Percentiles rank a stretch among this genome's conserved stretches.
Conservation (phyloP, 2,797 vertebrate genomes). For the Labeo calbasu region DNA sequence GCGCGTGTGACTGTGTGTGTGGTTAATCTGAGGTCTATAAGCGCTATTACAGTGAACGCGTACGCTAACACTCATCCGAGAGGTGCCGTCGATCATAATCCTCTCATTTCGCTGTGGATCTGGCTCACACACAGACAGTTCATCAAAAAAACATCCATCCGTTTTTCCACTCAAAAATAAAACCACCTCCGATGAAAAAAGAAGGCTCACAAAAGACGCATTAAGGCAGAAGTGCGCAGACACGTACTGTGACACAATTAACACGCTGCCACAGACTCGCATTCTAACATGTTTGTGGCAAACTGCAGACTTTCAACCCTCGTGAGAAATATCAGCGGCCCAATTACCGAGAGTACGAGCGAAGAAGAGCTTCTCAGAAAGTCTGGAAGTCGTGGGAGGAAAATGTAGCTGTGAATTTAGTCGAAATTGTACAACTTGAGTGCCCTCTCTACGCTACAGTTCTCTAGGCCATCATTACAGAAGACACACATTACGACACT, state of each 20-base stretch:
- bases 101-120: slow-evolving; percentile 32
- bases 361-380: slow-evolving; percentile 1
- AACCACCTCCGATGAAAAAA: not conserved
- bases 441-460: not conserved
- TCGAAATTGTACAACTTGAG: not conserved
- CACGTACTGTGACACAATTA: not conserved
- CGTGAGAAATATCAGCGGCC: slow-evolving; percentile 9
- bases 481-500: not conserved
- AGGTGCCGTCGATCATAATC: slow-evolving; percentile 12
- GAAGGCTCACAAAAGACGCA: not conserved
- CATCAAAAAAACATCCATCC: not conserved
- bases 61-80: slow-evolving; percentile 19
- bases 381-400: not conserved
- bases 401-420: not conserved
- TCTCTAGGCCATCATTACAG: not conserved
- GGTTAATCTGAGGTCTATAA: slow-evolving; percentile 6
- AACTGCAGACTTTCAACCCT: slow-evolving; percentile 19
- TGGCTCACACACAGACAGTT: slow-evolving; percentile 5
- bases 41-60: slow-evolving; percentile 14
- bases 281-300: slow-evolving; percentile 3
- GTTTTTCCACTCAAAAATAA: slow-evolving; percentile 11
- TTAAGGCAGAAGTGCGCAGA: not conserved
- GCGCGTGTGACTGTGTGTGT: not conserved
- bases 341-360: not conserved
- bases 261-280: not conserved